Conservation (phyloP, 2,888 invertebrate genomes). For the Heliconius hortense region DNA sequence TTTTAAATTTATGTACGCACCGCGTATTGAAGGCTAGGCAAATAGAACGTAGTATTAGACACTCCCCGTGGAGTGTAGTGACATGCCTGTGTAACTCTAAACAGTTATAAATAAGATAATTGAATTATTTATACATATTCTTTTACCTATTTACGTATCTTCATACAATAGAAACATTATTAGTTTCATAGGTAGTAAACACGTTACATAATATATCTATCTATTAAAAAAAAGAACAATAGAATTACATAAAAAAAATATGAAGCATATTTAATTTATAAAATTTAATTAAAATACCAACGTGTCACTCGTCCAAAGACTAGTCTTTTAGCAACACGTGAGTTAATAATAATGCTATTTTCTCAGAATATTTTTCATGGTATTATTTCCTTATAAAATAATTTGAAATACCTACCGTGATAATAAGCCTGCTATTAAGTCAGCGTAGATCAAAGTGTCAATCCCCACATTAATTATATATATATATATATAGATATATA, state of each 20-base stretch:
- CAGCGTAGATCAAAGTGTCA: background rate
- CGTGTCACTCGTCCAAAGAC: background rate
- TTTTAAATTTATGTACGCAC: background rate
- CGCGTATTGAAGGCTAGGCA: too few species aligned
- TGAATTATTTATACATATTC: background rate
- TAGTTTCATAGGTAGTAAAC: background rate
- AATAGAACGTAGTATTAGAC: background rate
- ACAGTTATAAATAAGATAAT: background rate
- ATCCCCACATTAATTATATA: background rate
- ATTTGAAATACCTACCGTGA: background rate
- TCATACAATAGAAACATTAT: background rate
- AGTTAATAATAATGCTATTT: conserved; percentile 3
- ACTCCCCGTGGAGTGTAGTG: too few species aligned
- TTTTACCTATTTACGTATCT: too few species aligned
- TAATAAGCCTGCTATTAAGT: background rate
- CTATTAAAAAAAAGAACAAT: background rate
- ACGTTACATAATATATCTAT: background rate
- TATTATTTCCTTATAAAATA: background rate
- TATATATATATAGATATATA: background rate
- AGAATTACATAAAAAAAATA: background rate
- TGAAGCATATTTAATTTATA: background rate
- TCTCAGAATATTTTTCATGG: conserved; percentile 1
- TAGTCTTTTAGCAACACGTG: background rate
- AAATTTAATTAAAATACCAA: background rate
- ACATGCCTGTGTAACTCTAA: too few species aligned